Evolutionary conservation across 2,797 vertebrate genomes (phyloP).

Genomic region (Luscinia megarhynchos): DNA sequence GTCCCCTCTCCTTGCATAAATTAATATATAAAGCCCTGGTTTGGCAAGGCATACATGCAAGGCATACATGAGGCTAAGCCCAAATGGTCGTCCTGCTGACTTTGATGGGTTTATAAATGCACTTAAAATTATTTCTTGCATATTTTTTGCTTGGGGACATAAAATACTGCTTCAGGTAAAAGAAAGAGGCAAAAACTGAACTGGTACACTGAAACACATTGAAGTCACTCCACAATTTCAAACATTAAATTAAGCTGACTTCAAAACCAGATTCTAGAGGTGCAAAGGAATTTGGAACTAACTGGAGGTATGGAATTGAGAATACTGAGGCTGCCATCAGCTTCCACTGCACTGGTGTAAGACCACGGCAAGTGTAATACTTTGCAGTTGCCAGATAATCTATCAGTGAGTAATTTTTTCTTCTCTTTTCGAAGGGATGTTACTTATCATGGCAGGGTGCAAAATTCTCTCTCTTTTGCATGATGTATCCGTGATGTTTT

Average conservation of each 20-base stretch:
- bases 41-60: not conserved
- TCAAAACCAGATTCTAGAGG: not conserved
- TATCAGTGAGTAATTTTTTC: not conserved
- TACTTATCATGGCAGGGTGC: slow-evolving; percentile 75
- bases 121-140: not conserved
- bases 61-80: not conserved
- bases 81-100: not conserved
- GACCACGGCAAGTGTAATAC: not conserved
- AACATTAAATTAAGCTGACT: not conserved
- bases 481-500: slow-evolving; percentile 80
- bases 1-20: not conserved
- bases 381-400: slow-evolving; percentile 1
- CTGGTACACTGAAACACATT: too few species aligned
- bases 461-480: slow-evolving; percentile 77
- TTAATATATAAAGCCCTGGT: not conserved
- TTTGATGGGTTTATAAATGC: not conserved
- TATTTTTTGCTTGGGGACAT: not conserved
- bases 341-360: not conserved
- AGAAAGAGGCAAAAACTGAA: not conserved
- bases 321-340: not conserved
- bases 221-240: not conserved
- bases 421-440: slow-evolving; percentile 37
- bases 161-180: not conserved
- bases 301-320: not conserved
- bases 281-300: not conserved